Conservation (phyloP, 2,113 vertebrate genomes). For the Pitta sordida region DNA sequence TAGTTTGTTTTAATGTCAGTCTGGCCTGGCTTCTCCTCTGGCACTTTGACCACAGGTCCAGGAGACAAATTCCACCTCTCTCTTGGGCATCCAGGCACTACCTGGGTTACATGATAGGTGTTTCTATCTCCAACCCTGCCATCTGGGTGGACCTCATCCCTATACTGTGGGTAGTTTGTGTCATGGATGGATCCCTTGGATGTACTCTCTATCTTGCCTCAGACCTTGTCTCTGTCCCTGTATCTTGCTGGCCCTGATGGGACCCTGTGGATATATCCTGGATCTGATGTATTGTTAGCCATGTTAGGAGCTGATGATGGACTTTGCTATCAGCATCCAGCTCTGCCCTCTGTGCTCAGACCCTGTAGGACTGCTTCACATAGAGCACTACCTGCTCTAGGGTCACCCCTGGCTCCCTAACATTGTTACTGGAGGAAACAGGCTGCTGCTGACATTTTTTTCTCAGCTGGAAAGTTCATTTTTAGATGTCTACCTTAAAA, state of each 20-base stretch:
- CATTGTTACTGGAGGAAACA: not conserved
- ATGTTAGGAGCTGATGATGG: not conserved
- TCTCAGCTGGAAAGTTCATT: not conserved
- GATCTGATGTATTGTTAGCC: not conserved
- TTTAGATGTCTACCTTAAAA: not conserved
- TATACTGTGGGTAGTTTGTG: not conserved
- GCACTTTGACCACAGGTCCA: not conserved
- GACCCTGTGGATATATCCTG: not conserved
- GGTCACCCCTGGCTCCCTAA: not conserved
- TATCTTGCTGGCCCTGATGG: not conserved
- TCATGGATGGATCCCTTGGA: not conserved
- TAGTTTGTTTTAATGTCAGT: not conserved
- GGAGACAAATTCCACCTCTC: not conserved
- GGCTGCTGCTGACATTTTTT: not conserved
- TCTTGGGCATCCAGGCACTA: not conserved
- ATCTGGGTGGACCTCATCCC: not conserved
- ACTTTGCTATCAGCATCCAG: not conserved
- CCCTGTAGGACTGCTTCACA: not conserved
- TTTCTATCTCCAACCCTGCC: not conserved
- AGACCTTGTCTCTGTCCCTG: fast-evolving
- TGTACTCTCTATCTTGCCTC: not conserved
- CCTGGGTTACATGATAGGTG: not conserved
- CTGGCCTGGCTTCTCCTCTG: not conserved
- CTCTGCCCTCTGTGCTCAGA: not conserved
- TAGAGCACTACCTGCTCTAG: not conserved